Evolutionary conservation across 2,113 vertebrate species (phyloP).

Genomic region (Craseonycteris thonglongyai): DNA sequence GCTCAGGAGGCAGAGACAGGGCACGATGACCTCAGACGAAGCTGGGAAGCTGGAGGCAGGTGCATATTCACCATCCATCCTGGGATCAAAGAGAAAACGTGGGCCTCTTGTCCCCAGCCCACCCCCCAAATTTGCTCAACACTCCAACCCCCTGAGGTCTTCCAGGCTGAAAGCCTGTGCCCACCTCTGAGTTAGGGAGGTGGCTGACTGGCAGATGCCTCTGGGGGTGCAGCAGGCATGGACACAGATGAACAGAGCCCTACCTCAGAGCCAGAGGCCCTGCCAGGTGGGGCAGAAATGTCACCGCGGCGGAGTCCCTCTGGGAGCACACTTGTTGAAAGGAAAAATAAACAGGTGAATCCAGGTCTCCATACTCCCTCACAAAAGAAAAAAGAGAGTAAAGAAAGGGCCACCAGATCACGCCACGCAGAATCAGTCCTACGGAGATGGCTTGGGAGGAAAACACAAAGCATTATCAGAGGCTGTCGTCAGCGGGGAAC

Average conservation of each 20-base stretch:
- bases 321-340: neutral
- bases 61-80: neutral
- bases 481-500: conserved; percentile 10
- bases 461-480: conserved; percentile 52
- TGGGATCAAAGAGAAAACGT: neutral
- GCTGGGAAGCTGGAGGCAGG: neutral
- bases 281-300: neutral
- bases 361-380: neutral
- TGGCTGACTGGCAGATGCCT: neutral
- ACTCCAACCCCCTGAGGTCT: neutral
- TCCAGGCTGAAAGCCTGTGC: no score
- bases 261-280: neutral
- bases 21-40: neutral
- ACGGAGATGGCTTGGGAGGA: conserved; percentile 23
- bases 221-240: neutral
- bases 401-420: no score
- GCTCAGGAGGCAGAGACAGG: neutral
- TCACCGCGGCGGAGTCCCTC: neutral
- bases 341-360: conserved; percentile 16
- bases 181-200: neutral
- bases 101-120: neutral
- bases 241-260: neutral
- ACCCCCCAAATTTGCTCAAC: no score
- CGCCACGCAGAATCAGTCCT: neutral
- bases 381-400: neutral